phyloP scores from a whole-genome alignment of 1,140 invertebrate species.

The Ruditapes philippinarum region DNA sequence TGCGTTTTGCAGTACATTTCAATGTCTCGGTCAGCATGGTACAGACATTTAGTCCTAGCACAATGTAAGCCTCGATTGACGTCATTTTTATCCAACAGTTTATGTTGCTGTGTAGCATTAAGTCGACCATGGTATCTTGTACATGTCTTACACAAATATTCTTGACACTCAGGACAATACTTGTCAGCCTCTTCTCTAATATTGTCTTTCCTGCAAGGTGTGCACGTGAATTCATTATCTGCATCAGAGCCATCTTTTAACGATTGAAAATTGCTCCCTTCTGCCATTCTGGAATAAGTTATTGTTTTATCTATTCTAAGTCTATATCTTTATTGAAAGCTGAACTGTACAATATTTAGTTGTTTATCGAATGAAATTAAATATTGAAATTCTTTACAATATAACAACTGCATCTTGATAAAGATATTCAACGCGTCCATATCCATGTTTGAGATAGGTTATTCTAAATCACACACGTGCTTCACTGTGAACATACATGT shows the following conservation, averaged over 20 bases:
- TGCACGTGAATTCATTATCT: neutral
- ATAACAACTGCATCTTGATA: too few species aligned
- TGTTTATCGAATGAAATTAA: too few species aligned
- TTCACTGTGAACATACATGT: too few species aligned
- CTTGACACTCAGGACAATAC: neutral
- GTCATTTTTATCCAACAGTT: neutral
- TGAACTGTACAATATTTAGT: too few species aligned
- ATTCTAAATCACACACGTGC: too few species aligned
- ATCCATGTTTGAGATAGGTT: too few species aligned
- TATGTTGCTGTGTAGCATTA: neutral
- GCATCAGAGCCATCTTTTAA: slow-evolving; percentile 1
- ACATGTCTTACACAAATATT: neutral
- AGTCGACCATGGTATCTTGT: neutral
- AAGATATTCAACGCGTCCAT: too few species aligned
- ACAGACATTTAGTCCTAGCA: neutral
- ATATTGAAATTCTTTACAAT: too few species aligned
- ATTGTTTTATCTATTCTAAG: too few species aligned
- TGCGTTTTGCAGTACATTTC: slow-evolving; percentile 1
- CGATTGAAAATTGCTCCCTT: too few species aligned
- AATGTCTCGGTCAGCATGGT: slow-evolving; percentile 12
- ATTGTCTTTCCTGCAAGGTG: neutral
- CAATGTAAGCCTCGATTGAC: neutral
- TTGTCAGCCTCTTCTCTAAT: neutral
- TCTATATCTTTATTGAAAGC: too few species aligned
- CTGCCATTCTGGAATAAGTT: slow-evolving; percentile 23